Evolutionary conservation across 1,140 invertebrate species (phyloP).

Genomic region (Olivierus martensii): DNA sequence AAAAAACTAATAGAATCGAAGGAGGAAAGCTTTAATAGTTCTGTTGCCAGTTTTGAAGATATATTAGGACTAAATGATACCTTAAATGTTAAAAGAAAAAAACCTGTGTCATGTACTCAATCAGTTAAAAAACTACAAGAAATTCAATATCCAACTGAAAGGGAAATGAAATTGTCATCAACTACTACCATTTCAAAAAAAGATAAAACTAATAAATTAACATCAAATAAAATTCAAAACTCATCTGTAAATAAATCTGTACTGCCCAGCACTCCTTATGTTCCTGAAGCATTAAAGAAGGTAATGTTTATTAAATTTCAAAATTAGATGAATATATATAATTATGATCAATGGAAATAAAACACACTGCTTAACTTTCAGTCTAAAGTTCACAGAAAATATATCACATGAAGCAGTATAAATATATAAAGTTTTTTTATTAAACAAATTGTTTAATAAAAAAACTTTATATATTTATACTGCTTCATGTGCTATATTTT

Average conservation of each 20-base stretch:
- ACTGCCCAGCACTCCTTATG: not conserved
- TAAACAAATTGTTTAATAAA: too few species aligned
- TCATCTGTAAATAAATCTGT: not conserved
- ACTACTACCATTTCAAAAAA: not conserved
- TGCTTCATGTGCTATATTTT: too few species aligned
- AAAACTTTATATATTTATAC: too few species aligned
- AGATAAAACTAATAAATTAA: not conserved
- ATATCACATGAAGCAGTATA: too few species aligned
- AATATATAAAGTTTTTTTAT: too few species aligned
- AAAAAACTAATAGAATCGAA: too few species aligned
- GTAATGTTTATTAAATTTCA: not conserved
- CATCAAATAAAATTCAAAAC: not conserved
- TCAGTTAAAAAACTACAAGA: too few species aligned
- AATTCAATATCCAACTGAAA: too few species aligned
- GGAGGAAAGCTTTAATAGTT: not conserved
- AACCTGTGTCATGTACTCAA: not conserved
- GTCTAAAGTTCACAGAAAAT: too few species aligned
- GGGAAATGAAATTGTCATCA: not conserved
- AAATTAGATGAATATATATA: too few species aligned
- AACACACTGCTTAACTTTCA: too few species aligned
- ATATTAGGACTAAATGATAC: constrained; percentile 11
- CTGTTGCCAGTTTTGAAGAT: constrained; percentile 12
- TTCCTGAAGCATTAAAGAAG: not conserved
- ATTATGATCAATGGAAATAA: too few species aligned
- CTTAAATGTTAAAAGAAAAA: constrained; percentile 3